These are phyloP conservation scores for Meandrina meandrites DNA, from an alignment of 92 coral and sea anemone species.

Conservation along the genomic window DNA sequence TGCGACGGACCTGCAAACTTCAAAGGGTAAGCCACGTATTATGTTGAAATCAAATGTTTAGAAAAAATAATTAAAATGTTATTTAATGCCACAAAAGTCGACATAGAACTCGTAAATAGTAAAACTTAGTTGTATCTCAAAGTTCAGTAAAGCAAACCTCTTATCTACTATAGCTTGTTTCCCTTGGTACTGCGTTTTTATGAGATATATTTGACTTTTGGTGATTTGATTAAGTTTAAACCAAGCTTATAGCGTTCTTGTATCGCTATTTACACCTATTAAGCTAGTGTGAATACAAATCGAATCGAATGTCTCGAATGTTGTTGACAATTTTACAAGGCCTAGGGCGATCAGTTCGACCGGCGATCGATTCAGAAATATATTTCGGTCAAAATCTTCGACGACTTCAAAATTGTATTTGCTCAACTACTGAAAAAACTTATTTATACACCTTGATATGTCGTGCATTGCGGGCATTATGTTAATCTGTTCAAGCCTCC, in stretches of 20 bases:
- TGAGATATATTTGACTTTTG: neutral
- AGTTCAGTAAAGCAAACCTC: neutral
- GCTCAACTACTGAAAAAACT: neutral
- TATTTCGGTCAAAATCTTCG: neutral
- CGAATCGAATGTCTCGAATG: neutral
- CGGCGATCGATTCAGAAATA: neutral
- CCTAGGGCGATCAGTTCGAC: neutral
- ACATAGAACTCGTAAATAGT: neutral
- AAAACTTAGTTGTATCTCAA: neutral
- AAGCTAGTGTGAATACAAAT: neutral
- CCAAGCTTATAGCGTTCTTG: neutral
- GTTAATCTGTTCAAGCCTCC: neutral
- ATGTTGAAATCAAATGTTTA: neutral
- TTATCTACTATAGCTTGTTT: neutral
- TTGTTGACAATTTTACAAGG: neutral
- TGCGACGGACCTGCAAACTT: slow-evolving; percentile 18
- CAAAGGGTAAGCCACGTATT: slow-evolving; percentile 13
- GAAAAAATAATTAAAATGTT: too few relatives aligned
- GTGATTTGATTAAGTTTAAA: neutral
- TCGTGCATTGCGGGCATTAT: neutral
- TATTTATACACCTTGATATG: neutral
- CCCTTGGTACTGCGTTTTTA: neutral
- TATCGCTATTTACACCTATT: neutral
- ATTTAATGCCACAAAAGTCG: neutral
- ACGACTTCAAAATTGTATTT: neutral